These are phyloP conservation scores for Bothrops jararaca DNA, from an alignment of 2,113 vertebrate genomes.

Conservation along the genomic window DNA sequence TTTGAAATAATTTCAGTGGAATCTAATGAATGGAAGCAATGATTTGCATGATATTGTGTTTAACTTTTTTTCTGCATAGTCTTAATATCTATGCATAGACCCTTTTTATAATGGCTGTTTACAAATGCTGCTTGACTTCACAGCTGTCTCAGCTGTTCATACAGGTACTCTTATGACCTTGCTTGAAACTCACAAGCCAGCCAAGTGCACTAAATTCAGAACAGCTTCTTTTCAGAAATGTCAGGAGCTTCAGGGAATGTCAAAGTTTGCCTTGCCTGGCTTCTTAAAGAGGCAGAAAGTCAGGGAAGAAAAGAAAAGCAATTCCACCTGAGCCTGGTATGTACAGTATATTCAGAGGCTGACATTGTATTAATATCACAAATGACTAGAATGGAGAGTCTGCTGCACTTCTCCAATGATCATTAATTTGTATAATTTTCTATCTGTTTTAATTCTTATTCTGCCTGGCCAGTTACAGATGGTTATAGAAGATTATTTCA, in stretches of 20 bases:
- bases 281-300: background rate
- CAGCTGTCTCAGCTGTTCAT: background rate
- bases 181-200: background rate
- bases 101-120: background rate
- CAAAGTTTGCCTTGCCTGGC: background rate
- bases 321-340: background rate
- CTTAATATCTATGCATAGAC: background rate
- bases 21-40: background rate
- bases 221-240: background rate
- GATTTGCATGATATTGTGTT: background rate
- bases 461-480: slow-evolving; percentile 8
- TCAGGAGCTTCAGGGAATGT: background rate
- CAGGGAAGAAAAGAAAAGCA: background rate
- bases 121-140: background rate
- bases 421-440: background rate
- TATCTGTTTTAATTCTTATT: slow-evolving; percentile 22
- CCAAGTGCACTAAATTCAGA: background rate
- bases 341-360: background rate
- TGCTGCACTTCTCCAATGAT: background rate
- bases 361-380: background rate
- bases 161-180: background rate
- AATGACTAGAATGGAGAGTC: background rate
- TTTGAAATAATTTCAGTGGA: background rate
- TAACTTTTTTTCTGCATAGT: background rate
- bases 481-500: background rate